Evolutionary conservation across 2,113 vertebrate species (phyloP).

Genomic region (Chitala chitala): DNA sequence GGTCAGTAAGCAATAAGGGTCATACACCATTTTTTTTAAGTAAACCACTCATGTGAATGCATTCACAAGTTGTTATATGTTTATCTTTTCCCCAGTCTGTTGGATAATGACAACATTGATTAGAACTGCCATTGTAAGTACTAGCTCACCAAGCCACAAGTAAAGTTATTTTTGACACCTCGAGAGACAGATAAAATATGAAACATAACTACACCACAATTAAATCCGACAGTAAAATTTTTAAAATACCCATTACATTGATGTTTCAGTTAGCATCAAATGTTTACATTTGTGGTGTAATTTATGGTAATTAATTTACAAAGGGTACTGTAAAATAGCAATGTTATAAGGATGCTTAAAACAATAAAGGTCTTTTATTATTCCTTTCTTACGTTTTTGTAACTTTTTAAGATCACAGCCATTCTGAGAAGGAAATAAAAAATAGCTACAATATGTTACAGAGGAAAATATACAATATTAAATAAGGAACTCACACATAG

Average conservation of each 20-base stretch:
- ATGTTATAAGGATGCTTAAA: neutral
- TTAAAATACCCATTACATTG: neutral
- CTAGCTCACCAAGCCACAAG: neutral
- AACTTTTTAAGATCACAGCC: neutral
- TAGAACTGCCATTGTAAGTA: neutral
- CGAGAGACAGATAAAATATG: constrained; percentile 6
- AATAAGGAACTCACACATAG: constrained; percentile 17
- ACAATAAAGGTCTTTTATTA: neutral
- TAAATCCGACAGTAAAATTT: constrained; percentile 9
- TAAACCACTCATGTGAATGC: neutral
- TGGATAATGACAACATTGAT: neutral
- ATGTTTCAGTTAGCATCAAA: neutral
- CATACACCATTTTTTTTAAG: neutral
- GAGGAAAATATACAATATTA: neutral
- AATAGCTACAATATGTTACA: neutral
- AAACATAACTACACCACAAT: constrained; percentile 9
- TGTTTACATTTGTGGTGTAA: neutral
- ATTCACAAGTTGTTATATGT: neutral
- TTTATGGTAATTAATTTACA: neutral
- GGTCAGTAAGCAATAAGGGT: neutral
- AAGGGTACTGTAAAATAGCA: neutral
- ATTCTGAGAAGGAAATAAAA: neutral
- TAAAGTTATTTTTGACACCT: constrained; percentile 3
- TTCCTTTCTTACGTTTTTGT: too few species aligned
- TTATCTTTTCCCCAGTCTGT: neutral